phyloP scores from a whole-genome alignment of 2,888 invertebrate genomes.

The Clivina fossor region DNA sequence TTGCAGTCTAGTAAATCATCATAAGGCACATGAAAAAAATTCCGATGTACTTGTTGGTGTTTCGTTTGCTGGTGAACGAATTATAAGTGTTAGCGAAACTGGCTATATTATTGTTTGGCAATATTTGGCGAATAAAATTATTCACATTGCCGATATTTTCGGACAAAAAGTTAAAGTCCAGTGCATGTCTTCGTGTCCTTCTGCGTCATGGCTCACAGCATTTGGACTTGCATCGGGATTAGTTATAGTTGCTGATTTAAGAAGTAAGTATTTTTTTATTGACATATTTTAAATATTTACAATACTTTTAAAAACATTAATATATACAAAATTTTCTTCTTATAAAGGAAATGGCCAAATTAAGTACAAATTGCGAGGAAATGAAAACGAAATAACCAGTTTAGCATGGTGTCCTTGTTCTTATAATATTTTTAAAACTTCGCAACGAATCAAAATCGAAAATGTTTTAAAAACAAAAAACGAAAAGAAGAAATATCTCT shows the following conservation, averaged over 20 bases:
- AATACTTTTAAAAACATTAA: conserved; percentile 28
- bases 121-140: conserved; percentile 55
- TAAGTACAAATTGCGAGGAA: conserved; percentile 69
- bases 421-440: conserved; percentile 58
- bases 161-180: conserved; percentile 56
- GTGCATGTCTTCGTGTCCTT: conserved; percentile 61
- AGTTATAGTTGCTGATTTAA: conserved; percentile 54
- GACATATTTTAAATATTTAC: conserved; percentile 14
- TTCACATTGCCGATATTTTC: conserved; percentile 48
- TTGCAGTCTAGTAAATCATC: conserved; percentile 47
- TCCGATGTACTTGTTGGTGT: conserved; percentile 54
- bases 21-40: conserved; percentile 51
- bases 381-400: conserved; percentile 71
- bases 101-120: conserved; percentile 60
- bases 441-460: conserved; percentile 42
- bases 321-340: too few species aligned
- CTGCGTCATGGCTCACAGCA: conserved; percentile 58
- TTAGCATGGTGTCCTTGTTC: conserved; percentile 73
- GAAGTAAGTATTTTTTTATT: conserved; percentile 49
- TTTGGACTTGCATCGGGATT: conserved; percentile 61
- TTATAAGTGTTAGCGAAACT: conserved; percentile 56
- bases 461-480: conserved; percentile 37
- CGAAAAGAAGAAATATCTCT: too few species aligned
- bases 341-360: conserved; percentile 58
- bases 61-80: conserved; percentile 53